Base-by-base conservation (phyloP, 2,113 vertebrate species). In the Neogobius melanostomus region DNA sequence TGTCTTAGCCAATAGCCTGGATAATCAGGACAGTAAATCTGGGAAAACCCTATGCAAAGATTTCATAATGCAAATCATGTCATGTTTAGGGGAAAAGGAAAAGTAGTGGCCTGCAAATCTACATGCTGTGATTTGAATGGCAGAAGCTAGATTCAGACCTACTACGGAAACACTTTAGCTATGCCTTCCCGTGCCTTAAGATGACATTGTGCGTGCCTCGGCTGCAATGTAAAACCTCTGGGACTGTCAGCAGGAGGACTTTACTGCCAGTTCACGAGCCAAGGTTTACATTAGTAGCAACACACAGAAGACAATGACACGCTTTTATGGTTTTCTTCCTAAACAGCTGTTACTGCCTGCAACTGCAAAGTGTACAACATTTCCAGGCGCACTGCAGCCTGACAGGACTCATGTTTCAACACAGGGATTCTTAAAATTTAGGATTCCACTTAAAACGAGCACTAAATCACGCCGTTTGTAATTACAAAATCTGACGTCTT, bases 351-450 rank as follows among this genome's bases (percentile, higher is more conserved):
- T 60, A 56, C 53, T 56, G 53, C 17, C 53, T 56, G 53, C 28
- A 56, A 56, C 11, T 5, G 17, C 17, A 28, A 56, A 28, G 17
- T 28, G 11, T 28, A 56, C 53, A 56, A 28, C 16, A 4, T 46
- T 16, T n/a, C 7, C 0, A 44, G 28, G 11, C 7, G 56, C 11
- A 42, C 16, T 66, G 54, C 15, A 21, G 17, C 6, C 2, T 72
- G 72, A 54, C 62, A 66, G 64, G 60, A 49, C 56, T 54, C 17
- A 36, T 48, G 15, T 75, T 77, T 71, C 79, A 68, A 9, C 68
- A 80, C 76, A 77, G 9, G 1, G 6, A 42, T 57, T 57, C 14
- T 42, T 42, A 11, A 7, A 11, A 12, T 21, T 28, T 56, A 6
- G 21, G 5, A 36, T 5, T 4, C 28, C 28, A 36, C 1, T 11